Percentiles rank a stretch among this genome's conserved stretches.
Conservation (phyloP, 2,113 vertebrate species). For the Sminthopsis crassicaudata region DNA sequence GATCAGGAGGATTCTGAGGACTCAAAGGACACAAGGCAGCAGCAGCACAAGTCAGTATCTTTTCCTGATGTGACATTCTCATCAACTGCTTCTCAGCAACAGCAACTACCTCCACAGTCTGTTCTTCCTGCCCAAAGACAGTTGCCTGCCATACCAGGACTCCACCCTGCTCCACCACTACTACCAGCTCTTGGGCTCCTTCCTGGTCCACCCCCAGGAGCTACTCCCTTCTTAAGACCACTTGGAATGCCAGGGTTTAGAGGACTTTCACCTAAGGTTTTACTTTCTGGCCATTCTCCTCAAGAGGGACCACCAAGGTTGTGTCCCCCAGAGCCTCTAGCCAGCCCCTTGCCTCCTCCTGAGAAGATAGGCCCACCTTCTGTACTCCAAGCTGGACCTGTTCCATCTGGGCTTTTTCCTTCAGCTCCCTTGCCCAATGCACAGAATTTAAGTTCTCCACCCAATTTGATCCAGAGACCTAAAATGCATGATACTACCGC, state of each 20-base stretch:
- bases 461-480: too few species aligned
- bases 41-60: slow-evolving; percentile 86
- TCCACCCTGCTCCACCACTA: slow-evolving; percentile 88
- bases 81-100: slow-evolving; percentile 79
- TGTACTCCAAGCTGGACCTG: too few species aligned
- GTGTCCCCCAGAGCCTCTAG: slow-evolving; percentile 95
- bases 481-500: too few species aligned
- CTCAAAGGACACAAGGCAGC: slow-evolving; percentile 87
- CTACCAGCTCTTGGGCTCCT: slow-evolving; percentile 92
- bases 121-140: slow-evolving; percentile 89
- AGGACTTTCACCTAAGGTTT: slow-evolving; percentile 93
- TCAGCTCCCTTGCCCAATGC: too few species aligned
- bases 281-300: slow-evolving; percentile 96
- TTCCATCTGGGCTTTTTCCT: too few species aligned
- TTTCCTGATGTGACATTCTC: slow-evolving; percentile 72
- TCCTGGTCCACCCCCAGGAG: slow-evolving; percentile 97
- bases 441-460: too few species aligned
- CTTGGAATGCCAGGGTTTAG: slow-evolving; percentile 93
- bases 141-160: slow-evolving; percentile 94
- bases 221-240: slow-evolving; percentile 96
- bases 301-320: slow-evolving; percentile 94
- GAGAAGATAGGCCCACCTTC: too few species aligned
- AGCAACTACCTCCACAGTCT: slow-evolving; percentile 81
- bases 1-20: slow-evolving; percentile 93
- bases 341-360: too few species aligned